Base-by-base conservation (phyloP, 2,797 vertebrate genomes). In the Smutsia gigantea region DNA sequence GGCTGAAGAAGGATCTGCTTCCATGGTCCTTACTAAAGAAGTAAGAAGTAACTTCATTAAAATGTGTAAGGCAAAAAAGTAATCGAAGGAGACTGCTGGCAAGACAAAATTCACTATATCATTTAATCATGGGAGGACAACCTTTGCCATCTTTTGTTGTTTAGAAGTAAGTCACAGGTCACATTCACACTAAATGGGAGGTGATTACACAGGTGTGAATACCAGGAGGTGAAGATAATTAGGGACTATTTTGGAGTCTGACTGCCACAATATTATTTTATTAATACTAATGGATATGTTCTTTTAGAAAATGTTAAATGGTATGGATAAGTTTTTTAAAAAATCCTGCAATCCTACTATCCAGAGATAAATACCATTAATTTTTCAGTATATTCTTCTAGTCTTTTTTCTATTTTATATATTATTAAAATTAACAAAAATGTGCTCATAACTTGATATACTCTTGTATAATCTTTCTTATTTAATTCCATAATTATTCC, bases 351-450 rank as follows among this genome's bases (percentile, higher is more conserved):
- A 46, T 59, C 13, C 9, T 21, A 63, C 4, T 8, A 51, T 11
- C 7, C 17, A 71, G 6, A 90, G 25, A 66, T 79, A 66, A 75
- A 87, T 83, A n/a, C 49, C 31, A 75, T 51, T 66, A 57, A 55
- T 17, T 57, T 84, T 75, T 89, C 31, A 42, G 27, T 57, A 51
- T 10, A n/a, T 68, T 69, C 13, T 68, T 86, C 14, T 29, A 96
- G 61, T 86, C 85, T 53, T 68, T 64, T 27, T 64, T 31, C 42
- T 71, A 18, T 84, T 89, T 94, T 84, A 31, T 42, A 34, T 64
- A 55, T 85, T 68, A 85, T 87, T 92, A 92, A 89, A 61, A 61
- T 69, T 4, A 89, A 74, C 4, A 90, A 81, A 82, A 64, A 68
- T 85, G 13, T 74, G 14, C 11, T 75, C 21, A 64, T 77, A 90